These are phyloP conservation scores for Eristalinus aeneus DNA, from an alignment of 2,888 invertebrate genomes.

Conservation along the genomic window DNA sequence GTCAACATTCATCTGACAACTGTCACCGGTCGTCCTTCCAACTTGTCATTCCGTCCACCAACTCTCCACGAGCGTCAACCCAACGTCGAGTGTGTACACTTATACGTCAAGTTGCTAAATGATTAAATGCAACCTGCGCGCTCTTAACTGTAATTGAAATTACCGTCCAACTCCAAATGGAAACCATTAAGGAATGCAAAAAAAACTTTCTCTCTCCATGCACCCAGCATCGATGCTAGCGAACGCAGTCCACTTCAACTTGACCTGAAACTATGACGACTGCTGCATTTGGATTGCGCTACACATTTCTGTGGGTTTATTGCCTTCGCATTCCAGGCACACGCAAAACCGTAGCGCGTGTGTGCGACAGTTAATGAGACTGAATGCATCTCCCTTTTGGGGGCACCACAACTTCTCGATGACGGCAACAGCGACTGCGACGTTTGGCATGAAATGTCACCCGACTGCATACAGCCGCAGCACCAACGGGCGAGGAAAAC, in stretches of 20 bases:
- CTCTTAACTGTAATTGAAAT: constrained; percentile 17
- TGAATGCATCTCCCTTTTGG: neutral
- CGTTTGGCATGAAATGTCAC: neutral
- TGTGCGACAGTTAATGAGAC: neutral
- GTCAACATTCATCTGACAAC: neutral
- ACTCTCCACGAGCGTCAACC: neutral
- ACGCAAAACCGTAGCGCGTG: neutral
- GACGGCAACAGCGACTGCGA: neutral
- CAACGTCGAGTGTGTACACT: neutral
- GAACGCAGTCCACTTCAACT: neutral
- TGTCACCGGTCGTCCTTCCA: neutral
- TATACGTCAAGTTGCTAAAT: neutral
- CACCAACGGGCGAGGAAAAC: neutral
- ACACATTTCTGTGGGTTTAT: neutral
- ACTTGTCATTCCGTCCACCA: neutral
- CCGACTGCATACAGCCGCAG: neutral
- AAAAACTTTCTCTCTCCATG: neutral
- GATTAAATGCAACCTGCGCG: neutral
- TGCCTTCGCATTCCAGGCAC: neutral
- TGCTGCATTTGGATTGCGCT: neutral
- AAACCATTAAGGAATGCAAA: neutral
- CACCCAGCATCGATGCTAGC: neutral
- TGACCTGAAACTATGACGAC: constrained; percentile 13
- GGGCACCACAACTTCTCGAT: neutral
- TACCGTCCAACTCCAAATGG: neutral